phyloP scores from a whole-genome alignment of 2,113 vertebrate genomes.

The Amphilophus citrinellus region DNA sequence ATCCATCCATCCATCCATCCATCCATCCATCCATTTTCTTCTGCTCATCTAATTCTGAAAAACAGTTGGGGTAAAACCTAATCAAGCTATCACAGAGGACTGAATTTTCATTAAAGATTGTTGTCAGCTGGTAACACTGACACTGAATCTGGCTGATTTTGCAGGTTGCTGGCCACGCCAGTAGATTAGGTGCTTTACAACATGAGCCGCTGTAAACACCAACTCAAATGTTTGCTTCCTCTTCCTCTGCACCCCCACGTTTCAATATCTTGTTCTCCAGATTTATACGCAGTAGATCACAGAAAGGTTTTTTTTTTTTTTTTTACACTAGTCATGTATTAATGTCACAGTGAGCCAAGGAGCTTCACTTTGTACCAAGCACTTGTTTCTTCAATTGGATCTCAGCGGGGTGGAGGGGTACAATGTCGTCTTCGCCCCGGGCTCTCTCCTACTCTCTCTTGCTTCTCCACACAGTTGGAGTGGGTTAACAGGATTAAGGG shows the following conservation, averaged over 20 bases:
- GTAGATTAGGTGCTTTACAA: constrained; percentile 16
- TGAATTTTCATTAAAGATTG: too few species aligned
- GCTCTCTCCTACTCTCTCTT: constrained; percentile 48
- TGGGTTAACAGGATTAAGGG: constrained; percentile 77
- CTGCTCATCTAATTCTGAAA: too few species aligned
- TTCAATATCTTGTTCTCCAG: constrained; percentile 37
- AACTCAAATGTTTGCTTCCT: constrained; percentile 12
- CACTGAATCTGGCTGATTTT: background rate
- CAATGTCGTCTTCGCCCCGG: constrained; percentile 40
- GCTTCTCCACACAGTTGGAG: constrained; percentile 50
- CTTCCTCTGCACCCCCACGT: constrained; percentile 28
- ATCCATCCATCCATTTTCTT: too few species aligned
- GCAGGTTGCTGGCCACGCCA: background rate
- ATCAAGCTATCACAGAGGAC: too few species aligned
- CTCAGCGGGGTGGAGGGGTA: constrained; percentile 63
- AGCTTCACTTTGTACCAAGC: constrained; percentile 57
- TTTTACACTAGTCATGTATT: constrained; percentile 38
- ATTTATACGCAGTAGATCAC: constrained; percentile 28
- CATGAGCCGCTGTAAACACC: background rate
- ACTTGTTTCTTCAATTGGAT: constrained; percentile 72
- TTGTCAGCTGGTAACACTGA: too few species aligned
- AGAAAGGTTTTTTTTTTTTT: background rate
- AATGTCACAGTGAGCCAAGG: constrained; percentile 54
- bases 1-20: too few species aligned
- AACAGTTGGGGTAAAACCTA: too few species aligned